Base-by-base conservation (phyloP, 2,113 vertebrate genomes). In the Glareola pratincola region DNA sequence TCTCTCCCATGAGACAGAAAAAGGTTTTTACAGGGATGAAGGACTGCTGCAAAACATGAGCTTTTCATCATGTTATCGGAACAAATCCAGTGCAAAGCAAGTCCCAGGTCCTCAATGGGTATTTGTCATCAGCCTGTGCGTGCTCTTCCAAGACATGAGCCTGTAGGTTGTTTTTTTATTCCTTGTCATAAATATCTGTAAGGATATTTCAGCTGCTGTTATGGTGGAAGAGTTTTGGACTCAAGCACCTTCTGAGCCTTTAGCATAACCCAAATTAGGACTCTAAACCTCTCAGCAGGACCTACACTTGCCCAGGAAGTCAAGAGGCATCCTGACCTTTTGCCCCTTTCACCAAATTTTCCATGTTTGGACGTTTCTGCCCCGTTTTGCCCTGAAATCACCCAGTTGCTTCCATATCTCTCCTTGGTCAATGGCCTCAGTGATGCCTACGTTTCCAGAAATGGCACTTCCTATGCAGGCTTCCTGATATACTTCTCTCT, bases 41-140 rank as follows among this genome's bases (percentile, higher is more conserved):
- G 24, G 20, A 14, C 12, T 36, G 24, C 48, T 72, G 30, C 47
- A 54, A 60, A 66, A 36, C 9, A 2, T 6, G 48, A 64, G 5
- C 12, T 79, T 91, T 64, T 20, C 32, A 10, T 66, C 14, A 5
- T 0, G 0, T 17, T 72, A 23, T n/a, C 60, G 20, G 60, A 59
- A 53, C 29, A 77, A 90, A 87, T 27, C 48, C 63, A 53, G 13
- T 21, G 34, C 50, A 84, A 48, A 66, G n/a, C 60, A 45, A 34
- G 6, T 37, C 27, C 32, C 2, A 2, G 26, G 23, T 92, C 48
- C 1, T 0, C 0, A 0, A 7, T 24, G 7, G 1, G 6, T 20
- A 2, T 77, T 84, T 69, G 45, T 2, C 1, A 3, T 68, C 71
- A 80, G 26, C 54, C 21, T 7, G 3, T 48, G 30, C 3, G 0